Base-by-base conservation (phyloP, 2,888 invertebrate species). In the Lepidonotus clava region DNA sequence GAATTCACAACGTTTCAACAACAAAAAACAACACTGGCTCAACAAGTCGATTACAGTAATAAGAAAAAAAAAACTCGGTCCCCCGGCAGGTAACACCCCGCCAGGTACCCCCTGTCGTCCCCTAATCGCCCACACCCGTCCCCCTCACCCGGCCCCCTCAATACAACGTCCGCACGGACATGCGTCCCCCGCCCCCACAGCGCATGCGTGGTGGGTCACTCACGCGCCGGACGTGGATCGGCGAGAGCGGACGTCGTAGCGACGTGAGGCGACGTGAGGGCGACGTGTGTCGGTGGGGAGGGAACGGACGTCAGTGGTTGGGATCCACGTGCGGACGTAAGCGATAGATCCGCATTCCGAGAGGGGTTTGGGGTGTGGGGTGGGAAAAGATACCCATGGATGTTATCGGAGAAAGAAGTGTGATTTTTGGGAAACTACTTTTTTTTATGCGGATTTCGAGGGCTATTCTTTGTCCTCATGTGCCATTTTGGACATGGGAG, bases 211-310 rank as follows among this genome's bases (percentile, higher is more conserved):
- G 61, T 71, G n/a, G 34, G 71, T 38, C 71, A 38, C 71, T 38
- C 71, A 71, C 71, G 71, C 71, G 71, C 36, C 71, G 5, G 71
- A 18, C 80, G 80, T 51, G 80, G 46, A 80, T 51, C 80, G 18
- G 18, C 80, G 46, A 80, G 80, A 80, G 80, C 18, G 46, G 8
- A 21, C 80, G 46, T 1, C 80, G 46, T 32, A 46, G 51, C 2
- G 24, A n/a, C 66, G 66, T 14, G 66, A 6, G 66, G 66, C 66
- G 28, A 21, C 14, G 11, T 6, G 24, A 6, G 66, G 8, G 46
- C 11, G 46, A 24, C 41, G 46, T 28, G 80, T 32, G 80, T 41
- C 41, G 51, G 36, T 41, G 5, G 21, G 41, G 14, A 28, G 21
- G 21, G 24, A 34, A 46, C 41, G 41, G 46, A 46, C 80, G 80